phyloP scores from a whole-genome alignment of 2,113 vertebrate species.

The Petroica traversi region DNA sequence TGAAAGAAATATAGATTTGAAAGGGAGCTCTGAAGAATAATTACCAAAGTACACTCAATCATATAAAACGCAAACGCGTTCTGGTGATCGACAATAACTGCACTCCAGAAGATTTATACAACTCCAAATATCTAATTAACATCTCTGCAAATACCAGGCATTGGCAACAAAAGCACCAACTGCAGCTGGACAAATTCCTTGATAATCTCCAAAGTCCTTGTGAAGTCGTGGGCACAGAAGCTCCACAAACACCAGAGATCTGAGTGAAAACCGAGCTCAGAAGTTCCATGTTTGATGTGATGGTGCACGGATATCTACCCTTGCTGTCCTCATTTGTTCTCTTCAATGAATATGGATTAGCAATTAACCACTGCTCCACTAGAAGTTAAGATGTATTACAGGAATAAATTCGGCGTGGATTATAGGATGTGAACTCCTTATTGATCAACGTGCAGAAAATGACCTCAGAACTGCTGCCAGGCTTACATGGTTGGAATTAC shows the following conservation, averaged over 20 bases:
- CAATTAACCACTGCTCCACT: conserved; percentile 63
- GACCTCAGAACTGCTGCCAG: conserved; percentile 22
- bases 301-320: conserved; percentile 14
- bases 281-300: conserved; percentile 29
- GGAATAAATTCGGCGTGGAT: conserved; percentile 54
- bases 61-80: not conserved
- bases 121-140: conserved; percentile 5
- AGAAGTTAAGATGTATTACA: conserved; percentile 60
- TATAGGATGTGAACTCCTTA: conserved; percentile 39
- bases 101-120: not conserved
- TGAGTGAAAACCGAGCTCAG: not conserved
- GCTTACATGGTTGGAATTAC: not conserved
- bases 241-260: not conserved
- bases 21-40: not conserved
- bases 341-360: conserved; percentile 74
- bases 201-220: not conserved
- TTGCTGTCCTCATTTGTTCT: conserved; percentile 58
- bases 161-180: not conserved
- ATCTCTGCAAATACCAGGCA: not conserved
- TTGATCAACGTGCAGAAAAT: conserved; percentile 60
- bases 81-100: not conserved
- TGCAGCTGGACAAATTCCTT: not conserved
- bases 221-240: not conserved
- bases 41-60: not conserved
- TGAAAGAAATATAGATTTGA: not conserved